phyloP scores from a whole-genome alignment of 1,140 invertebrate species.

The Sarcophaga peregrina region DNA sequence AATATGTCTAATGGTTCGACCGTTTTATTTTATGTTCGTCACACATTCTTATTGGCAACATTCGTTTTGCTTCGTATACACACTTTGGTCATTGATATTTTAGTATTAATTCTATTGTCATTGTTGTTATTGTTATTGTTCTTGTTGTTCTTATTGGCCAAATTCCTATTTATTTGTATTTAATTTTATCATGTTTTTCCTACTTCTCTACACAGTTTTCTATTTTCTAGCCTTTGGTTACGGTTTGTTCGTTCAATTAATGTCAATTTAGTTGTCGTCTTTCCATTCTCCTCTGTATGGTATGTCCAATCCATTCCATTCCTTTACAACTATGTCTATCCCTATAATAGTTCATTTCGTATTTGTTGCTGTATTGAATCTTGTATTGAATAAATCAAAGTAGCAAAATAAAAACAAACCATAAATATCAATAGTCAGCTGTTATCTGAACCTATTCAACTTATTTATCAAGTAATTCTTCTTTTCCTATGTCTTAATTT shows the following conservation, averaged over 20 bases:
- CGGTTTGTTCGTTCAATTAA: slow-evolving; percentile 38
- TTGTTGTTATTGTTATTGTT: neutral
- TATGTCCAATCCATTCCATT: too few relatives aligned
- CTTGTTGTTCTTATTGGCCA: neutral
- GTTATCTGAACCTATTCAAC: slow-evolving; percentile 40
- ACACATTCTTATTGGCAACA: neutral
- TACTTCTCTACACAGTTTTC: neutral
- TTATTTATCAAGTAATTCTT: slow-evolving; percentile 34
- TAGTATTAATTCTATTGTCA: slow-evolving; percentile 14
- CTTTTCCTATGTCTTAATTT: neutral
- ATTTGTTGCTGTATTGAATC: too few relatives aligned
- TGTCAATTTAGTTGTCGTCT: slow-evolving; percentile 24
- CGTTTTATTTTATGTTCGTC: slow-evolving; percentile 7
- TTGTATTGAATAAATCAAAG: too few relatives aligned
- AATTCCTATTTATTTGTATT: neutral
- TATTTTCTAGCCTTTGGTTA: slow-evolving; percentile 6
- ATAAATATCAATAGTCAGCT: slow-evolving; percentile 36
- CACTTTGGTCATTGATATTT: neutral
- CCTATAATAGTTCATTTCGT: too few relatives aligned
- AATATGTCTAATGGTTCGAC: slow-evolving; percentile 15
- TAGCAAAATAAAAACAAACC: too few relatives aligned
- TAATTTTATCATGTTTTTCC: slow-evolving; percentile 11
- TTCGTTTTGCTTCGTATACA: neutral
- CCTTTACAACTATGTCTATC: too few relatives aligned
- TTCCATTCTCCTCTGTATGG: too few relatives aligned